A percentile compares a stretch with the other conserved stretches of the same genome.
phyloP scores from a whole-genome alignment of 2,888 invertebrate genomes.

The Agrotis ipsilon region DNA sequence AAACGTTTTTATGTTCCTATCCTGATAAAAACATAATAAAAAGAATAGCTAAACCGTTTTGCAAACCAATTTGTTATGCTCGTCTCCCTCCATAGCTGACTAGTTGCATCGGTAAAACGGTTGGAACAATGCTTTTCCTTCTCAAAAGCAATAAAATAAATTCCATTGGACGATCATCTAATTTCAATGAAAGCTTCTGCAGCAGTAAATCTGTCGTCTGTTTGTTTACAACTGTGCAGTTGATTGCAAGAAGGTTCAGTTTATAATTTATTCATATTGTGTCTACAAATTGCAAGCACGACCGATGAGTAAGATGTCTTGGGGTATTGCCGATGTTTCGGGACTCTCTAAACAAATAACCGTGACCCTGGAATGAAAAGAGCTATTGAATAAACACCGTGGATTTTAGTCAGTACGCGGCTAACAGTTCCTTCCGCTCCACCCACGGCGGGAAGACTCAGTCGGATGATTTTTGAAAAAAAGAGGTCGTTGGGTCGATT shows the following conservation, averaged over 20 bases:
- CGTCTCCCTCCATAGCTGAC: not conserved
- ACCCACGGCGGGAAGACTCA: too few relatives aligned
- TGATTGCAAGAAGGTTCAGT: slow-evolving; percentile 19
- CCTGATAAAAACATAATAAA: not conserved
- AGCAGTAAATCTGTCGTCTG: slow-evolving; percentile 54
- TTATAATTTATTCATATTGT: not conserved
- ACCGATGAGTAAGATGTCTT: too few relatives aligned
- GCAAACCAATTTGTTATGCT: slow-evolving; percentile 1
- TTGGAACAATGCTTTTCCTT: slow-evolving; percentile 37
- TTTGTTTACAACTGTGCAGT: slow-evolving; percentile 14
- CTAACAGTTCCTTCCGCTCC: too few relatives aligned
- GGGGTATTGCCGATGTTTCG: too few relatives aligned
- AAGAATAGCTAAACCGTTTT: not conserved
- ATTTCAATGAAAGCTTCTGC: slow-evolving; percentile 62
- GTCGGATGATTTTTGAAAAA: too few relatives aligned
- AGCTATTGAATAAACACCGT: too few relatives aligned
- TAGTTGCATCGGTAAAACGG: slow-evolving; percentile 24
- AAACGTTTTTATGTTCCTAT: not conserved
- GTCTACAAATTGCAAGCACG: too few relatives aligned
- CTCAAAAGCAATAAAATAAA: slow-evolving; percentile 60
- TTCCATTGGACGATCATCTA: slow-evolving; percentile 53
- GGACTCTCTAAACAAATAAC: too few relatives aligned
- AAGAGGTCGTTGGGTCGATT: too few relatives aligned
- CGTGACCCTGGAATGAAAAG: too few relatives aligned
- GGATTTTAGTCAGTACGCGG: too few relatives aligned